These are phyloP conservation scores for Halcyon smyrnensis DNA, from an alignment of 2,797 vertebrate species.

Conservation along the genomic window DNA sequence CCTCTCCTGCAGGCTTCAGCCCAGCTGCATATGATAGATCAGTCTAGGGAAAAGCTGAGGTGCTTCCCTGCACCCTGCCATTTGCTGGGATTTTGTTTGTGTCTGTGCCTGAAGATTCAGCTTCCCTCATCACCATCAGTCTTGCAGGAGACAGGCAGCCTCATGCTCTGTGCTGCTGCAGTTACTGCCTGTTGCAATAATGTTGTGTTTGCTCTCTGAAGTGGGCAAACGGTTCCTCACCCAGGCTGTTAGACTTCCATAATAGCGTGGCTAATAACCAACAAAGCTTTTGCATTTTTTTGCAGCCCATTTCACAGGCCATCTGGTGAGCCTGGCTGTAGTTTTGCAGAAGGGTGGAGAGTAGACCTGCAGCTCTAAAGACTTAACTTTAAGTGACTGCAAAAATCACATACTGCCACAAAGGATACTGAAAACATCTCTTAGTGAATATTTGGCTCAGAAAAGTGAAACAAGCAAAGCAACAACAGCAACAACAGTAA, in stretches of 20 bases:
- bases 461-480: background rate
- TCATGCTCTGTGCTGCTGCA: background rate
- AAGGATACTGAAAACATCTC: background rate
- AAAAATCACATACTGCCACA: background rate
- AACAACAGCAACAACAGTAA: background rate
- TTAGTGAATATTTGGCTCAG: background rate
- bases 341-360: background rate
- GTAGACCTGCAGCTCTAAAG: background rate
- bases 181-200: rapidly evolving
- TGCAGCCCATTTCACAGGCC: background rate
- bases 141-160: background rate
- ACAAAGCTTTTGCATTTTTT: background rate
- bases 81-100: background rate
- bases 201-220: background rate
- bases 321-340: background rate
- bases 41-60: background rate
- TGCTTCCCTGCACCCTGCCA: background rate
- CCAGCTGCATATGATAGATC: background rate
- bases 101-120: background rate
- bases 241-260: background rate
- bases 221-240: background rate
- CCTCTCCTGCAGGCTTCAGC: background rate
- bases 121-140: rapidly evolving
- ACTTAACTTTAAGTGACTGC: background rate
- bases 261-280: background rate